Percentiles rank a stretch among this genome's conserved stretches.
Conservation (phyloP, 2,113 vertebrate genomes). For the Mormyrus lacerda region DNA sequence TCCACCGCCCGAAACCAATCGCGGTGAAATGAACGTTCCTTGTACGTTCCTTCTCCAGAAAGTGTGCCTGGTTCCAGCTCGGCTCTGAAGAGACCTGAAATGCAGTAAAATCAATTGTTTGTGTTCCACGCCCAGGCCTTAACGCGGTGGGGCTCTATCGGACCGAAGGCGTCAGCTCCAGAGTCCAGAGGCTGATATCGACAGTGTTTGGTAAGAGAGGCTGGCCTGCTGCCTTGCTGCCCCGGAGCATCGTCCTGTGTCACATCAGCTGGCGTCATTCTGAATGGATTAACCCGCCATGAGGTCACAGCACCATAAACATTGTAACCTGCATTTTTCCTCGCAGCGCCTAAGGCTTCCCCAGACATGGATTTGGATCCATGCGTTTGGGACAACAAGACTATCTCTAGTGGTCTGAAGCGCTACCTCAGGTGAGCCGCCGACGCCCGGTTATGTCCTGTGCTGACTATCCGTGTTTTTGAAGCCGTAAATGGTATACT, state of each 20-base stretch:
- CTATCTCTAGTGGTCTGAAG: conserved; percentile 93
- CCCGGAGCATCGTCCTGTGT: background rate
- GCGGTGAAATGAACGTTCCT: background rate
- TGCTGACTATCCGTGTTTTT: conserved; percentile 23
- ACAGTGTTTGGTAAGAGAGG: conserved; percentile 79
- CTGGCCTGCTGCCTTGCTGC: background rate
- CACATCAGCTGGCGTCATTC: background rate
- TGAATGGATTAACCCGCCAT: background rate
- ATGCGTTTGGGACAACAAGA: conserved; percentile 95
- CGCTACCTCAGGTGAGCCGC: conserved; percentile 92
- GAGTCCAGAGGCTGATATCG: conserved; percentile 95
- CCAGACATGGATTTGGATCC: conserved; percentile 87
- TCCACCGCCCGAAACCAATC: too few species aligned
- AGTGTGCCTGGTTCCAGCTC: background rate
- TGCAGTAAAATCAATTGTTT: background rate
- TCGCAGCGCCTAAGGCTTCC: conserved; percentile 77
- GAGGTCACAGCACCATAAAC: background rate
- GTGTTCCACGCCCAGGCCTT: conserved; percentile 61
- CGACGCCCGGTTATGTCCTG: conserved; percentile 26
- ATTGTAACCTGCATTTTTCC: conserved; percentile 24
- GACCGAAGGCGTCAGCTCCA: conserved; percentile 94
- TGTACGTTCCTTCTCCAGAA: background rate
- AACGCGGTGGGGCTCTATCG: conserved; percentile 87
- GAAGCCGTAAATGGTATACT: conserved; percentile 12
- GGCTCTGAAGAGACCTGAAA: background rate